Base-by-base conservation (phyloP, 2,797 vertebrate genomes). In the Ceyx erithaca region DNA sequence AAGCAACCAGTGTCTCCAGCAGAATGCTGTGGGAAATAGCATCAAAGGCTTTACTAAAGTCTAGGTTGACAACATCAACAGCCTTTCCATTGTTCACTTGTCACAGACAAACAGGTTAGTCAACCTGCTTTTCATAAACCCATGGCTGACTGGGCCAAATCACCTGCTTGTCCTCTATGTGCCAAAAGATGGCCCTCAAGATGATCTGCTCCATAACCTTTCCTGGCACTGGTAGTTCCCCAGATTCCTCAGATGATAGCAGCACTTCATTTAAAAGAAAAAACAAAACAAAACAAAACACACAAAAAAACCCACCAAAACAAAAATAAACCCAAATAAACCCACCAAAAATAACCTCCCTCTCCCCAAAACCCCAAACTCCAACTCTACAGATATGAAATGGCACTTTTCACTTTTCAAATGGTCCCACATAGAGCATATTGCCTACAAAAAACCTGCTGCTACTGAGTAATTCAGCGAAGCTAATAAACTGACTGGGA, bases 351-450 rank as follows among this genome's bases (percentile, higher is more conserved):
- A 51, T n/a, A 55, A 31, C 19, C 54, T 54, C 30, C 30, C 51
- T n/a, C 54, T 21, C 54, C 19, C 54, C n/a, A 31, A 55, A 55
- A 55, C n/a, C 54, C 19, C n/a, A 55, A 31, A 37, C 12, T 37
- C 37, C 37, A 40, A 40, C 37, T 43, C 15, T 37, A 31, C 26
- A 48, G 48, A 41, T 13, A 33, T 30, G 30, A 70, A 78, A 40
- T 2, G 1, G 21, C 15, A 66, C 12, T 46, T 9, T 43, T 28
- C 35, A 25, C 35, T n/a, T 70, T 54, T 54, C 49, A 70, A 37
- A 33, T 49, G 21, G 12, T 45, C 35, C 11, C 31, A 59, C 2
- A 1, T 7, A 28, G 14, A 28, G 69, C 1, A 0, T 28, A 9
- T 30, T 54, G 40, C 23, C 28, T 30, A 37, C 48, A 10, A 28